A percentile compares a stretch with the other conserved stretches of the same genome.
These are phyloP conservation scores for Paradoxurus hermaphroditus DNA, from an alignment of 2,113 vertebrate species.

Conservation along the genomic window DNA sequence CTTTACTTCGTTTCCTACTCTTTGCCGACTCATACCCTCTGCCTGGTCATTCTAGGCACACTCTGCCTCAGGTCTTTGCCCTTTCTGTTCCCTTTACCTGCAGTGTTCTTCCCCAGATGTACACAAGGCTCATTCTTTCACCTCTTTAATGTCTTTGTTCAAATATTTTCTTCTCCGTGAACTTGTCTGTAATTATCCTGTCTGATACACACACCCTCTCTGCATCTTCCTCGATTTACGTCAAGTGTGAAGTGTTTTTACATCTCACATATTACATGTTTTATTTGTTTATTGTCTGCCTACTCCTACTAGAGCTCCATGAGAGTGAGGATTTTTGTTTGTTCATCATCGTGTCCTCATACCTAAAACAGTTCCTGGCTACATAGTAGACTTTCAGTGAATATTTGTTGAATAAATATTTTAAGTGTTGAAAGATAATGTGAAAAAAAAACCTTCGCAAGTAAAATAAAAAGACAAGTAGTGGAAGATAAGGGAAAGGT, in stretches of 20 bases:
- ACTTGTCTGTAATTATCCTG: neutral
- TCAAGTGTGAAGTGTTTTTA: neutral
- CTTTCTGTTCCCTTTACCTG: neutral
- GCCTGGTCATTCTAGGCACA: neutral
- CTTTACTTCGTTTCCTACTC: neutral
- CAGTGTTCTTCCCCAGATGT: neutral
- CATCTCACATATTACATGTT: neutral
- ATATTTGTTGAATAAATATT: neutral
- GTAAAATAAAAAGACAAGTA: neutral
- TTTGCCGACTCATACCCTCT: neutral
- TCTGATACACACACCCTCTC: neutral
- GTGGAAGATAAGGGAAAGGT: neutral
- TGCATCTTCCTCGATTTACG: neutral
- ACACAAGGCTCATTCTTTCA: neutral
- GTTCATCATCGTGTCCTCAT: neutral
- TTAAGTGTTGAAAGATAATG: neutral
- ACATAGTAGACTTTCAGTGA: neutral
- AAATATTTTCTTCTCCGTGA: neutral
- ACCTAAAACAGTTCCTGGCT: neutral
- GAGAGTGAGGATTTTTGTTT: neutral
- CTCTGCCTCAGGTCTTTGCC: neutral
- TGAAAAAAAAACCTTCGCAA: conserved; percentile 26
- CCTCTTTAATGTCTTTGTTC: neutral
- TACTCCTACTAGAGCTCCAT: neutral
- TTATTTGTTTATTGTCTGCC: neutral